Evolutionary conservation across 2,797 vertebrate genomes (phyloP), one percentile per base, ranked within the genome.

Genomic region (Helostoma temminkii): DNA sequence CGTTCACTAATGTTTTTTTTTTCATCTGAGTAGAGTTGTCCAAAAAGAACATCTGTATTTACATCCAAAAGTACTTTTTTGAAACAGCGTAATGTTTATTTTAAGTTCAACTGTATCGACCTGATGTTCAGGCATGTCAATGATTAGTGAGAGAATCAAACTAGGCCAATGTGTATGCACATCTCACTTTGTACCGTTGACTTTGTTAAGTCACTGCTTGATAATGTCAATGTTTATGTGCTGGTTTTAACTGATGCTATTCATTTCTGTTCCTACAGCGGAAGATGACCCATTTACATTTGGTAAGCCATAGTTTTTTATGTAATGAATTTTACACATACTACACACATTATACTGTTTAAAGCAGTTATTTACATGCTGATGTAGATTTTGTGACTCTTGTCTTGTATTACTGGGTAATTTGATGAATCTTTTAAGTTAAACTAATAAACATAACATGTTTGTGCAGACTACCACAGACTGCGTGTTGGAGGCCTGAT

Each of bases 401-500:
- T 11, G 18, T 26, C 11, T 16, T 21, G 2, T 10, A 36, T 4
- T 15, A 53, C 30, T 15, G 12, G 19, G 32, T 59, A 18, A 16
- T 28, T 37, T 9, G 15, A 19, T 49, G 28, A 9, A 21, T 19
- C 32, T 39, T 61, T 24, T 49, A 15, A 5, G 15, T 45, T 28
- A 2, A 11, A 10, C 14, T 62, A n/a, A 8, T 55, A 56, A 62
- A 19, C 9, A 3, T 30, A 26, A 41, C 21, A 2, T 86, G 36
- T 61, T 32, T 43, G 1, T 84, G 26, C 76, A 95, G 94, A 95
- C 76, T 95, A 95, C 81, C 57, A 95, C 84, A 88, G 81, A 46
- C 92, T 95, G 62, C 92, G 94, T 71, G 93, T 95, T 1, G 94
- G 94, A 74, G 94, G 94, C 24, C 88, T 95, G 82, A 94, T 93